Evolutionary conservation across 2,113 vertebrate species (phyloP).

Genomic region (Parus major): DNA sequence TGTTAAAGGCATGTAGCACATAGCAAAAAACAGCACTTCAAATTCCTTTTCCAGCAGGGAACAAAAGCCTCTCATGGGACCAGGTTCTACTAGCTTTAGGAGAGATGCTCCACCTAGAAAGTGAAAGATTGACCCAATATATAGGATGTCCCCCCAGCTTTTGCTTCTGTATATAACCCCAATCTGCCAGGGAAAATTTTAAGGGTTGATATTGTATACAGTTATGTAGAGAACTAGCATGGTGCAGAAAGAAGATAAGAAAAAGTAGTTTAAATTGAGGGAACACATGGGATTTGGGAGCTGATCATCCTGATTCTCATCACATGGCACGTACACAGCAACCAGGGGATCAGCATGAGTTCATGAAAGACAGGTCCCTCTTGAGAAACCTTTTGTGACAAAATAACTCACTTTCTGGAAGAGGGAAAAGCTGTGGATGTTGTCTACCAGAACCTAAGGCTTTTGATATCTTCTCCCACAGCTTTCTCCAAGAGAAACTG

Average conservation of each 20-base stretch:
- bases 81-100: neutral
- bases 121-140: neutral
- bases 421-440: neutral
- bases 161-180: neutral
- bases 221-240: neutral
- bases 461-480: neutral
- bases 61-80: neutral
- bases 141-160: neutral
- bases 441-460: neutral
- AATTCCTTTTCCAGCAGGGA: neutral
- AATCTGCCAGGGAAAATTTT: neutral
- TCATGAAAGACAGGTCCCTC: neutral
- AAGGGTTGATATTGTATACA: neutral
- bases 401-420: neutral
- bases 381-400: neutral
- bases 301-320: neutral
- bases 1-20: neutral
- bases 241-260: neutral
- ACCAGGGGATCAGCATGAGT: neutral
- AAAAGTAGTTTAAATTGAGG: neutral
- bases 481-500: neutral
- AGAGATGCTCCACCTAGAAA: neutral
- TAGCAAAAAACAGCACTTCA: neutral
- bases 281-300: neutral
- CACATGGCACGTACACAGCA: neutral